phyloP scores from a whole-genome alignment of 2,113 vertebrate species.

The Rhea pennata region DNA sequence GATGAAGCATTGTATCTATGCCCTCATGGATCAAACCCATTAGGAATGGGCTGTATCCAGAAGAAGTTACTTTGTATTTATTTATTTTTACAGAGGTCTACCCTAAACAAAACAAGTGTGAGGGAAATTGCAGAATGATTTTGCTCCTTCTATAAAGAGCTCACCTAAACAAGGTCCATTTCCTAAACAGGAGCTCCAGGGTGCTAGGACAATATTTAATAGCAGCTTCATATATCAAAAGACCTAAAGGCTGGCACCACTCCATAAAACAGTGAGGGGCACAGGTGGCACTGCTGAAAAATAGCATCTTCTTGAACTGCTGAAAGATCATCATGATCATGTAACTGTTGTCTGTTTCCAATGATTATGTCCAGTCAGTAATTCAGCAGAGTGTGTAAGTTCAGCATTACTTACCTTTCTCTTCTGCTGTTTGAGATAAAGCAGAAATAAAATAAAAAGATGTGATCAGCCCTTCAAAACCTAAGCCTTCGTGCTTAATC shows the following conservation, averaged over 20 bases:
- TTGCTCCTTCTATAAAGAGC: background rate
- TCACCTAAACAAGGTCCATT: background rate
- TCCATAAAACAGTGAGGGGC: background rate
- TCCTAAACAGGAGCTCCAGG: background rate
- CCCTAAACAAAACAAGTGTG: background rate
- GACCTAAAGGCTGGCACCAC: background rate
- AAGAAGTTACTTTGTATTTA: background rate
- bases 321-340: background rate
- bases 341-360: background rate
- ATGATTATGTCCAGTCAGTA: background rate
- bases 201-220: background rate
- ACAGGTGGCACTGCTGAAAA: constrained; percentile 38
- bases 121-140: background rate
- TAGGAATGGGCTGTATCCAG: background rate
- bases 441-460: constrained; percentile 33
- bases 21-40: background rate
- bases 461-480: background rate
- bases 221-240: background rate
- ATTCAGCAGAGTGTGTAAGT: background rate
- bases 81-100: too few species aligned
- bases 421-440: constrained; percentile 51
- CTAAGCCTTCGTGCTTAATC: background rate
- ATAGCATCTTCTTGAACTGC: background rate
- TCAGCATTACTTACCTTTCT: constrained; percentile 41
- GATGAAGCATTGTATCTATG: background rate